Evolutionary conservation across 2,113 vertebrate species (phyloP).

Genomic region (Neodon shergylaensis): DNA sequence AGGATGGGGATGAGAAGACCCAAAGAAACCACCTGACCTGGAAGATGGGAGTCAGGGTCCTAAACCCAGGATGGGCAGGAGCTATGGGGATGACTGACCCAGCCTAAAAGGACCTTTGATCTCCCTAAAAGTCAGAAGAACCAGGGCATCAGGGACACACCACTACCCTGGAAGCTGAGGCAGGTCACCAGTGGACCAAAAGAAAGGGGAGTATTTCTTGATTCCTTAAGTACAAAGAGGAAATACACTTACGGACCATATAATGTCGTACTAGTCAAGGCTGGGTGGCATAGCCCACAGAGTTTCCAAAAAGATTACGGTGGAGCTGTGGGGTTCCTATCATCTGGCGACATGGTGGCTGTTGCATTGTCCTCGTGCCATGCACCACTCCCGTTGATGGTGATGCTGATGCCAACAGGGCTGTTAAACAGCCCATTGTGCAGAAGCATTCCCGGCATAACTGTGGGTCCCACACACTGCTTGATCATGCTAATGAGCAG

Average conservation of each 20-base stretch:
- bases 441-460: background rate
- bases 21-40: background rate
- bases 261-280: background rate
- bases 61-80: background rate
- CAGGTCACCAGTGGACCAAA: background rate
- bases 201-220: too few species aligned
- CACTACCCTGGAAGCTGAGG: background rate
- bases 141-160: fast-evolving
- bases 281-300: too few species aligned
- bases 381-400: background rate
- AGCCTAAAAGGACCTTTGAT: too few species aligned
- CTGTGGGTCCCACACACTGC: background rate
- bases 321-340: background rate
- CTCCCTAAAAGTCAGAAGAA: background rate
- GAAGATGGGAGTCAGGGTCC: fast-evolving
- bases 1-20: too few species aligned
- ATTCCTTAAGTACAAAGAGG: background rate
- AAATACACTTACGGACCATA: too few species aligned
- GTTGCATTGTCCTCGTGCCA: background rate
- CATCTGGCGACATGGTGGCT: too few species aligned
- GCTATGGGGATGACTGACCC: background rate
- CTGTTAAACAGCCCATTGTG: too few species aligned
- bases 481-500: background rate
- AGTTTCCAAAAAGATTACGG: background rate
- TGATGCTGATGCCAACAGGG: background rate